Evolutionary conservation across 2,888 invertebrate genomes (phyloP).

Genomic region (Oscheius myriophilus): DNA sequence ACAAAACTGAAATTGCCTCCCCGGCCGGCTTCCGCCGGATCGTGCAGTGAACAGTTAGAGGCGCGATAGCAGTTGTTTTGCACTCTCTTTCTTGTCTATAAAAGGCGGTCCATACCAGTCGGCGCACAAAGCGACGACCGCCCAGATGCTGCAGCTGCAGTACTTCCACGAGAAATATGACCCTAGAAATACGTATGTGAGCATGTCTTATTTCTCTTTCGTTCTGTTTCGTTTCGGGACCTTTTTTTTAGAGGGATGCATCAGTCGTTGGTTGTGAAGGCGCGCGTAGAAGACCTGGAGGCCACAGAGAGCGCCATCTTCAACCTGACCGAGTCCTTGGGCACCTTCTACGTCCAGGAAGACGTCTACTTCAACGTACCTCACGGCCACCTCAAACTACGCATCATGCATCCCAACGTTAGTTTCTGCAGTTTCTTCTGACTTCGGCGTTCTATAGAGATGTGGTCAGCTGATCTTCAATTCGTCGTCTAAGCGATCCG

Average conservation of each 20-base stretch:
- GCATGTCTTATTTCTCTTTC: neutral
- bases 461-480: constrained; percentile 37
- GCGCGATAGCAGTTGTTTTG: neutral
- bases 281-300: constrained; percentile 33
- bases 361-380: constrained; percentile 39
- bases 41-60: no score
- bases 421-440: constrained; percentile 1
- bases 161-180: constrained; percentile 28
- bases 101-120: constrained; percentile 4
- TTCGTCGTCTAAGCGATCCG: constrained; percentile 26
- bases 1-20: no score
- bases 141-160: constrained; percentile 28
- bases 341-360: constrained; percentile 32
- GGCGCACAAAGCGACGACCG: neutral
- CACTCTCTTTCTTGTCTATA: neutral
- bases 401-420: constrained; percentile 39
- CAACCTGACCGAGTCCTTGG: constrained; percentile 34
- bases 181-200: constrained; percentile 6
- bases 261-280: constrained; percentile 33
- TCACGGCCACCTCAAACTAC: constrained; percentile 31
- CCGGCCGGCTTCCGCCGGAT: no score
- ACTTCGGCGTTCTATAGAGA: constrained; percentile 24
- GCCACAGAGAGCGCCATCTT: constrained; percentile 31
- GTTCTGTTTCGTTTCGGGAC: neutral
- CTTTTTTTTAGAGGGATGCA: constrained; percentile 29